These are phyloP conservation scores for Leptinotarsa tumamoca DNA, from an alignment of 2,888 invertebrate genomes.

Conservation along the genomic window DNA sequence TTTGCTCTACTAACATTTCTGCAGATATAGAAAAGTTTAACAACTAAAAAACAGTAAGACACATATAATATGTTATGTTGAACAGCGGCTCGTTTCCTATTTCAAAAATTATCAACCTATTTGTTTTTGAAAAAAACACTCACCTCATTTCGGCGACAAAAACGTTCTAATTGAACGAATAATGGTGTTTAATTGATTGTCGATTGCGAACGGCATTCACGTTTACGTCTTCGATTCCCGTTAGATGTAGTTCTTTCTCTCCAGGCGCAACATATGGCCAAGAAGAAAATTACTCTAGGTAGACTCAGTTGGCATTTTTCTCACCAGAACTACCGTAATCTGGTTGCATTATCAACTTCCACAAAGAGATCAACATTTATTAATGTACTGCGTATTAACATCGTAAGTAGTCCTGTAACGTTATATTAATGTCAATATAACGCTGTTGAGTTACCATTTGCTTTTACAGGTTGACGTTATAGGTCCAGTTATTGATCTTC, in stretches of 20 bases:
- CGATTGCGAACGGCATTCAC: not conserved
- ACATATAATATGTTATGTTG: not conserved
- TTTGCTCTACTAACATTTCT: too few relatives aligned
- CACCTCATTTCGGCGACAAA: not conserved
- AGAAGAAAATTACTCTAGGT: conserved; percentile 12
- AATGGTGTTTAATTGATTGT: conserved; percentile 5
- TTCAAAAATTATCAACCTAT: not conserved
- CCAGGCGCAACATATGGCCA: conserved; percentile 29
- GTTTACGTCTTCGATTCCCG: conserved; percentile 17
- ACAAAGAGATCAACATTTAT: conserved; percentile 14
- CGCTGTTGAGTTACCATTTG: not conserved
- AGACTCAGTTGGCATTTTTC: conserved; percentile 14
- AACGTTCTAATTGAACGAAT: conserved; percentile 9
- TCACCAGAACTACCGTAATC: conserved; percentile 21
- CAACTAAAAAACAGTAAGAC: too few relatives aligned
- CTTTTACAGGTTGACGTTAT: not conserved
- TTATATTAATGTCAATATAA: conserved; percentile 11
- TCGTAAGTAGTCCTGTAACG: conserved; percentile 5
- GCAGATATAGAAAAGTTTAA: too few relatives aligned
- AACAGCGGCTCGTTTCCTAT: not conserved
- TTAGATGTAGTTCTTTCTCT: conserved; percentile 24
- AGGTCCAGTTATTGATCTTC: not conserved
- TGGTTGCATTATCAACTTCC: conserved; percentile 15
- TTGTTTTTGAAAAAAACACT: not conserved
- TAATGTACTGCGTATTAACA: conserved; percentile 9